Evolutionary conservation across 2,888 invertebrate species (phyloP), one percentile per base, ranked within the genome.

Genomic region (Brassicogethes aeneus): DNA sequence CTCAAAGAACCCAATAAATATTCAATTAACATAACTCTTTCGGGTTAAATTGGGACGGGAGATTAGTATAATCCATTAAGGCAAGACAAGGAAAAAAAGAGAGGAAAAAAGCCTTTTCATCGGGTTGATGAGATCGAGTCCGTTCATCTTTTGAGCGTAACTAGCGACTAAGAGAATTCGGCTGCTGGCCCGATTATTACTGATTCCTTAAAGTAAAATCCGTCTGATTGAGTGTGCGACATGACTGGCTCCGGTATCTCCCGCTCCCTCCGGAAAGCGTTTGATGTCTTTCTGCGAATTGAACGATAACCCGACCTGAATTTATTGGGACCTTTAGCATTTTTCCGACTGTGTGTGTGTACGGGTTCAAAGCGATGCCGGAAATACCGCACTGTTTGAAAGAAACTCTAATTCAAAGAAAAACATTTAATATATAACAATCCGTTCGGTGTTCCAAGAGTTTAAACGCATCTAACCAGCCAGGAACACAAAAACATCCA

Each of bases 161-260:
- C n/a, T n/a, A n/a, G n/a, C n/a, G n/a, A n/a, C n/a, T n/a, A n/a
- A n/a, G n/a, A n/a, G n/a, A n/a, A n/a, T n/a, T n/a, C n/a, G n/a
- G n/a, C n/a, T n/a, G n/a, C n/a, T n/a, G n/a, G n/a, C n/a, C 23
- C 23, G 23, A 23, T 23, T 23, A 23, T 23, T 23, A 23, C 23
- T 10, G 23, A 10, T 23, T 23, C 23, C 23, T 23, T 23, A 7
- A 23, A 23, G 23, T 23, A 23, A 23, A n/a, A 23, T 10, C 23
- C 5, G 10, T 10, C 10, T 23, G 23, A 23, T 23, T 23, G 23
- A 23, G 23, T 10, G 23, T 23, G 10, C 5, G 23, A 23, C 23
- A 23, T 23, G 23, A 23, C 23, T 23, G 23, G 23, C 5, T 5
- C 10, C 23, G 23, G 10, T n/a, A n/a, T n/a, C n/a, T n/a, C n/a